phyloP scores from a whole-genome alignment of 2,888 invertebrate genomes.

The Pseudococcus viburni region DNA sequence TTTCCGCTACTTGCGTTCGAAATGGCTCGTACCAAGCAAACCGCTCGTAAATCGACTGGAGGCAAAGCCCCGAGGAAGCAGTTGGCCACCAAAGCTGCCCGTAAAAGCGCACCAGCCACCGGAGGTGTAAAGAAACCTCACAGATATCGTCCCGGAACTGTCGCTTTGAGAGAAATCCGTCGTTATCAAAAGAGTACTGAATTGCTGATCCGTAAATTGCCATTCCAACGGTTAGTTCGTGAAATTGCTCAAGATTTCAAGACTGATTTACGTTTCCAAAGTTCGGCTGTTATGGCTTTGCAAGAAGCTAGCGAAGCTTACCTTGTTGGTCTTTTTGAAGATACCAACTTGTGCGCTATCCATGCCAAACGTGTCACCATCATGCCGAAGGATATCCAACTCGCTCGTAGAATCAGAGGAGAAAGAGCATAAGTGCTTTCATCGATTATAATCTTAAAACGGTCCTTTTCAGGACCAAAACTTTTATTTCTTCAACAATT shows the following conservation, averaged over 20 bases:
- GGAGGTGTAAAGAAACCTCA: neutral
- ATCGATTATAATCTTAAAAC: conserved; percentile 17
- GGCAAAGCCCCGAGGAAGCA: neutral
- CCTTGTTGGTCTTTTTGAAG: neutral
- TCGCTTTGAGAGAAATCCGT: neutral
- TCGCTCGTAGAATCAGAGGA: neutral
- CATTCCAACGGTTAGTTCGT: neutral
- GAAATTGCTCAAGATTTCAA: neutral
- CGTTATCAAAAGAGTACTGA: neutral
- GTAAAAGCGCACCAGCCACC: neutral
- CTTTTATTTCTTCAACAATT: neutral
- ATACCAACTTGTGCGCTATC: neutral
- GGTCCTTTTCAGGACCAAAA: conserved; percentile 66
- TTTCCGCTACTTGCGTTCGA: neutral
- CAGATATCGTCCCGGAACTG: neutral
- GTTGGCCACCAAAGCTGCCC: neutral
- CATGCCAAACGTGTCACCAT: neutral
- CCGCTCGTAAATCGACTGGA: neutral
- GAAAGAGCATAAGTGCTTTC: neutral
- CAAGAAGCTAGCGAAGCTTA: neutral
- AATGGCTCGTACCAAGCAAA: neutral
- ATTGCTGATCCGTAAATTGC: neutral
- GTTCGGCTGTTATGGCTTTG: neutral
- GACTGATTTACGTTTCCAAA: neutral
- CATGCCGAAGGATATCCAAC: neutral